Base-by-base conservation (phyloP, 2,888 invertebrate genomes). In the Dasysyrphus tricinctus region DNA sequence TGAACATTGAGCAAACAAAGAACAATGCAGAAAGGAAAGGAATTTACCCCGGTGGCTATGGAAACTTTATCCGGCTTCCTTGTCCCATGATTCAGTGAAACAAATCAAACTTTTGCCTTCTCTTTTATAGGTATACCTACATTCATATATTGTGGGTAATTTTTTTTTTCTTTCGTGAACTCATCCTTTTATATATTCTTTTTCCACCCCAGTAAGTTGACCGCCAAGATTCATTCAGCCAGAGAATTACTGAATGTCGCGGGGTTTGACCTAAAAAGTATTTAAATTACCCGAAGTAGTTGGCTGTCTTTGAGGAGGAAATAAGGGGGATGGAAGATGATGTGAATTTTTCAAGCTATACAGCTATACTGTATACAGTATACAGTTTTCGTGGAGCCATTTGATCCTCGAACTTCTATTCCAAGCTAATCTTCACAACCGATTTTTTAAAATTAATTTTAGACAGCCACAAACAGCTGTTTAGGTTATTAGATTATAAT, bases 251-350 rank as follows among this genome's bases (percentile, higher is more conserved):
- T 78, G 78, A 75, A 70, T 79, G 70, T 80, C 80, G 80, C 77
- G 67, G 69, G 19, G 76, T 77, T 73, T 80, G 76, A 86, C 81
- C 74, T 82, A 81, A 81, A 75, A 59, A 75, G 57, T 82, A 81
- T 79, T 81, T 67, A 75, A 86, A 86, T 82, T 75, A 65, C 42
- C 70, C 47, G 2, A 12, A 44, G 42, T 61, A 56, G 44, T 24
- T 65, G 16, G 2, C 1, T 11, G 24, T 14, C 34, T 19, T n/a
- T 19, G 19, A 57, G 39, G 39, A 24, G 44, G 39, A n/a, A 44
- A 44, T 7, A 5, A 11, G 32, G 57, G 24, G 8, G 12, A 12
- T 29, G 12, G 4, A 0, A n/a, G 37, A 32, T 39, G 37, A 59
- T 59, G 59, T 51, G 67, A 69, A 69, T 69, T 69, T 69, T 24